A percentile compares a stretch with the other conserved stretches of the same genome.
phyloP scores from a whole-genome alignment of 2,113 vertebrate species.

The Nothoprocta perdicaria region DNA sequence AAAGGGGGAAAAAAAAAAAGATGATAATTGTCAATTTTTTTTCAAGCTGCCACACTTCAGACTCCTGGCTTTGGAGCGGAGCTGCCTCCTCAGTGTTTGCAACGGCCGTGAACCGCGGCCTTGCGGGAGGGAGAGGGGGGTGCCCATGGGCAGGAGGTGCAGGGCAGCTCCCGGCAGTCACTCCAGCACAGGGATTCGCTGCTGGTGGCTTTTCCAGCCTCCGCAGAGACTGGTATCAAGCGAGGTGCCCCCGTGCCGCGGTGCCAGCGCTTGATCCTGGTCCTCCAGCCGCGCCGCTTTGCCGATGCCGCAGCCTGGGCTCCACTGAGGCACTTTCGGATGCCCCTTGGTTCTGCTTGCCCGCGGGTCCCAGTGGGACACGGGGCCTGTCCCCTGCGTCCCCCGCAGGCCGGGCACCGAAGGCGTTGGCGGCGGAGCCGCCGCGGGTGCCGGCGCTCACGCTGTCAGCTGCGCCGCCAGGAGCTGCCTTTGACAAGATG shows the following conservation, averaged over 20 bases:
- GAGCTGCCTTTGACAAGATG: slow-evolving; percentile 74
- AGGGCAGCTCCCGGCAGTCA: background rate
- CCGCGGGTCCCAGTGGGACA: no score
- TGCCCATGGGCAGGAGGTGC: background rate
- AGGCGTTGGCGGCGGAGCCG: slow-evolving; percentile 54
- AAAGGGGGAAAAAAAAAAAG: slow-evolving; percentile 14
- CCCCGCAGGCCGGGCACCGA: background rate
- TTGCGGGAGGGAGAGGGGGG: background rate
- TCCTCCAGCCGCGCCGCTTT: no score
- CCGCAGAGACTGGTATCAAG: background rate
- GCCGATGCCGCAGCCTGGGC: no score
- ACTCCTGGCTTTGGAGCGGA: slow-evolving; percentile 32
- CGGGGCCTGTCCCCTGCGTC: background rate
- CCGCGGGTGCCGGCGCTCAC: slow-evolving; percentile 39
- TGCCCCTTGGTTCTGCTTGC: background rate
- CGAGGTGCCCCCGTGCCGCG: background rate
- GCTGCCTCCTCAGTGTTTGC: slow-evolving; percentile 33
- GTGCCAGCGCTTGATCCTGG: no score
- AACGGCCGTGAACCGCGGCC: slow-evolving; percentile 37
- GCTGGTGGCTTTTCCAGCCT: background rate
- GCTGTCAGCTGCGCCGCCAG: slow-evolving; percentile 76
- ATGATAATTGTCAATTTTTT: slow-evolving; percentile 59
- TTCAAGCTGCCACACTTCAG: slow-evolving; percentile 51
- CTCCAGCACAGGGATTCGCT: no score
- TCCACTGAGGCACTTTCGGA: background rate